These are phyloP conservation scores for Eupithecia pulchellata DNA, from an alignment of 2,888 invertebrate genomes.

Conservation along the genomic window DNA sequence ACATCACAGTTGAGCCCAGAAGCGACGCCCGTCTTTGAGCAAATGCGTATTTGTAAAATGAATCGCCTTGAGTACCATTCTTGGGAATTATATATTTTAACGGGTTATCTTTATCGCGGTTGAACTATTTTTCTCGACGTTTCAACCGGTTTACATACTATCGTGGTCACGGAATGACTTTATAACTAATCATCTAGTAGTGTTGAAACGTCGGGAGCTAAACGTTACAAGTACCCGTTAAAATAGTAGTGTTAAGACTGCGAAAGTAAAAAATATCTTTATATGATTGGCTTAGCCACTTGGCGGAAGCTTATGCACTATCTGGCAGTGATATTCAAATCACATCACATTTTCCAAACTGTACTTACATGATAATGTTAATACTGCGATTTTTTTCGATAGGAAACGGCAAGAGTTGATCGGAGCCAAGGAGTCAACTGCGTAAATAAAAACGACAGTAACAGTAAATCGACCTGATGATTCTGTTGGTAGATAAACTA, in stretches of 20 bases:
- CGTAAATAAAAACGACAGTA: neutral
- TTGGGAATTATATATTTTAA: too few relatives aligned
- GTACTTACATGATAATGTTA: neutral
- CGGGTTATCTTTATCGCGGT: too few relatives aligned
- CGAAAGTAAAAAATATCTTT: too few relatives aligned
- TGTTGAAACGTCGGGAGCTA: too few relatives aligned
- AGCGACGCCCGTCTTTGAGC: slow-evolving; percentile 46
- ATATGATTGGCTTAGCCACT: neutral
- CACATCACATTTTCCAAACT: neutral
- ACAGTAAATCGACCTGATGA: neutral
- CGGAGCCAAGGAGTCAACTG: neutral
- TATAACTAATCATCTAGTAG: too few relatives aligned
- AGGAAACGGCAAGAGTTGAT: neutral
- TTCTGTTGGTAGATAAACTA: neutral
- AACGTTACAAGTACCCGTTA: too few relatives aligned
- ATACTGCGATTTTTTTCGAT: neutral
- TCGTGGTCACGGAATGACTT: too few relatives aligned
- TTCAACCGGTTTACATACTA: too few relatives aligned
- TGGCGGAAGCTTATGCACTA: slow-evolving; percentile 18
- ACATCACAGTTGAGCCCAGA: slow-evolving; percentile 55
- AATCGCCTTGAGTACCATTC: slow-evolving; percentile 17
- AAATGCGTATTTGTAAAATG: slow-evolving; percentile 40
- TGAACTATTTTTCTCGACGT: too few relatives aligned
- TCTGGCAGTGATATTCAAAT: slow-evolving; percentile 21
- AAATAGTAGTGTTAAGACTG: too few relatives aligned